Percentiles rank a stretch among this genome's conserved stretches.
These are phyloP conservation scores for Cheilosia variabilis DNA, from an alignment of 2,888 invertebrate genomes.

Conservation along the genomic window DNA sequence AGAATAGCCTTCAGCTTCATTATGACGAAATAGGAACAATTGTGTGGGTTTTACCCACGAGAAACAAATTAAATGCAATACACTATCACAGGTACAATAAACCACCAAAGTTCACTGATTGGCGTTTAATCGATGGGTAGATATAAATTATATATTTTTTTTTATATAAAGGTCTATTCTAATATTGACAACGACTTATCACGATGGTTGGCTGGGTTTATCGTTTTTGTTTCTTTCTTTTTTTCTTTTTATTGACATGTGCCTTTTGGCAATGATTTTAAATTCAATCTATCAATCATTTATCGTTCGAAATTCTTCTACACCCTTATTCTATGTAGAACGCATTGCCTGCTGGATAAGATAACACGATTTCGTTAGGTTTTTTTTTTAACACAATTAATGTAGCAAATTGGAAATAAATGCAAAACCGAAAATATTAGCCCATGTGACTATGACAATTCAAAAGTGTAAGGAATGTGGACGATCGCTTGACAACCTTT, in stretches of 20 bases:
- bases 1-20: slow-evolving; percentile 75
- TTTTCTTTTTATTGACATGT: slow-evolving; percentile 42
- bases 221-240: slow-evolving; percentile 1
- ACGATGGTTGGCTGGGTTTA: slow-evolving; percentile 32
- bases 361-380: slow-evolving; percentile 24
- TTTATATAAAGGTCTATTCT: background rate
- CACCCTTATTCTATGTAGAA: slow-evolving; percentile 4
- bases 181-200: slow-evolving; percentile 16
- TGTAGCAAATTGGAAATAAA: background rate
- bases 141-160: slow-evolving; percentile 3
- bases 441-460: background rate
- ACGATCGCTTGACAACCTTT: slow-evolving; percentile 8
- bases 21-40: background rate
- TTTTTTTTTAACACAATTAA: slow-evolving; percentile 7
- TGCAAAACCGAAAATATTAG: background rate
- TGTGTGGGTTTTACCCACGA: background rate
- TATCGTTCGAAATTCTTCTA: slow-evolving; percentile 32
- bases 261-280: slow-evolving; percentile 53
- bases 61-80: slow-evolving; percentile 9
- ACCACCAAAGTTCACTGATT: slow-evolving; percentile 27
- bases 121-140: slow-evolving; percentile 25
- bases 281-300: slow-evolving; percentile 66
- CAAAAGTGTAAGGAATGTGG: background rate
- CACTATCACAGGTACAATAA: background rate
- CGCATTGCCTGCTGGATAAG: slow-evolving; percentile 44